A percentile compares a stretch with the other conserved stretches of the same genome.
phyloP scores from a whole-genome alignment of 64 coral and sea anemone species.

The Hydrozoanthus tunicans region DNA sequence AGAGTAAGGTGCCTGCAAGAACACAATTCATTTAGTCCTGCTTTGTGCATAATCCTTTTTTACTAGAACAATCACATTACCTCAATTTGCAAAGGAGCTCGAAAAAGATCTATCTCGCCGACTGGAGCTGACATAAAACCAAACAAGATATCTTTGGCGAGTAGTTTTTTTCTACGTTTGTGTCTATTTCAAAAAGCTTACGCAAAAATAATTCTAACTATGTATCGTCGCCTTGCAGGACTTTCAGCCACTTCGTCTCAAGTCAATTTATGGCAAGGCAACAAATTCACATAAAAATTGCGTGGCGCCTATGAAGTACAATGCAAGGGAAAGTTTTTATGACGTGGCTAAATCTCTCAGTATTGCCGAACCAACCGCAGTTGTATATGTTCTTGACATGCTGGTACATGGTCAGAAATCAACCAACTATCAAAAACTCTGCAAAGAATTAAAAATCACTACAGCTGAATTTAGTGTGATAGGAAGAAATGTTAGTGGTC shows the following conservation, averaged over 20 bases:
- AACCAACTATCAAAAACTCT: background rate
- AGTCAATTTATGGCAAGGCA: constrained; percentile 12
- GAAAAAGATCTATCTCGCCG: constrained; percentile 14
- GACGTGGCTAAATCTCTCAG: background rate
- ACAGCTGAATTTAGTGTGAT: background rate
- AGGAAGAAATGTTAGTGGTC: constrained; percentile 1
- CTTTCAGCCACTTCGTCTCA: constrained; percentile 12
- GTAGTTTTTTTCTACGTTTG: constrained; percentile 1
- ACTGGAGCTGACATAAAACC: background rate
- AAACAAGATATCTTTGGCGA: background rate
- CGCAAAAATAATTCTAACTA: background rate
- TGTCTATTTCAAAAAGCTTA: background rate
- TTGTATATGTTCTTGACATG: background rate
- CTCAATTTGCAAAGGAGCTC: background rate
- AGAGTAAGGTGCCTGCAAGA: constrained; percentile 15
- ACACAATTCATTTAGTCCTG: background rate
- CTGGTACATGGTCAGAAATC: constrained; percentile 6
- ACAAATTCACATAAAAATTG: background rate
- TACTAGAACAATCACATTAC: constrained; percentile 12
- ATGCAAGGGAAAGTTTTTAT: background rate
- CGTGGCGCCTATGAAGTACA: constrained; percentile 10
- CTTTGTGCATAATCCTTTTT: constrained; percentile 23
- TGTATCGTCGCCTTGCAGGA: background rate
- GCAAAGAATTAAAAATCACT: background rate
- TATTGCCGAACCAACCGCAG: constrained; percentile 17